Conservation (phyloP, 2,113 vertebrate species). For the Polypterus senegalus region DNA sequence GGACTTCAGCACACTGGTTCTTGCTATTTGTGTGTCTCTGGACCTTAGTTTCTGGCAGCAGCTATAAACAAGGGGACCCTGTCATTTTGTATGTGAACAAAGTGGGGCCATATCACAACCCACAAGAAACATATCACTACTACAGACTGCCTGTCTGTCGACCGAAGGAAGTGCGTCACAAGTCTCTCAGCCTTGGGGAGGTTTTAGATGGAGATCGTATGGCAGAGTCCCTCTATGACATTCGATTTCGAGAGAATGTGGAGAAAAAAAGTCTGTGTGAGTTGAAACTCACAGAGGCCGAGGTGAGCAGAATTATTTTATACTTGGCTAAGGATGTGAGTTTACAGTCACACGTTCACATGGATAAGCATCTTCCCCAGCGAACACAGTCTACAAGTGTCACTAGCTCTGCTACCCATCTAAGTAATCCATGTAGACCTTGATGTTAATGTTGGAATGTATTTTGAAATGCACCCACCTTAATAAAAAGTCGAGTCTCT, state of each 20-base stretch:
- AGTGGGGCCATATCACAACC: conserved; percentile 87
- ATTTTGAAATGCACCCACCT: too few species aligned
- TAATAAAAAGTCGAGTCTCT: too few species aligned
- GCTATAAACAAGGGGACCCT: conserved; percentile 60
- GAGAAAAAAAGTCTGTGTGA: conserved; percentile 61
- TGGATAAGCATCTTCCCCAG: too few species aligned
- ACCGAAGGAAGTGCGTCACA: conserved; percentile 72
- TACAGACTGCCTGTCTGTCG: conserved; percentile 81
- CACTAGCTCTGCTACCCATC: too few species aligned
- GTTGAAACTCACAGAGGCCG: conserved; percentile 53
- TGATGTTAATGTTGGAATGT: too few species aligned
- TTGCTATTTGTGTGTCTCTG: conserved; percentile 31
- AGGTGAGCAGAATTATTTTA: conserved; percentile 29
- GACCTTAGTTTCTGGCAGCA: conserved; percentile 30
- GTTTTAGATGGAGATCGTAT: conserved; percentile 82
- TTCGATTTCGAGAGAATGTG: conserved; percentile 60
- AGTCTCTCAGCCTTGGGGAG: conserved; percentile 76
- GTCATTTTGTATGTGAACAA: conserved; percentile 82
- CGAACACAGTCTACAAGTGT: too few species aligned
- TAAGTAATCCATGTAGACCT: too few species aligned
- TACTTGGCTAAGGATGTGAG: too few species aligned
- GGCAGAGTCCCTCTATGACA: conserved; percentile 74
- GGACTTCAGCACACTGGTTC: too few species aligned
- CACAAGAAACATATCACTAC: conserved; percentile 87
- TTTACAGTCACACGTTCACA: too few species aligned